These are phyloP conservation scores for Odobenus rosmarus DNA, from an alignment of 2,113 vertebrate genomes.

Conservation along the genomic window DNA sequence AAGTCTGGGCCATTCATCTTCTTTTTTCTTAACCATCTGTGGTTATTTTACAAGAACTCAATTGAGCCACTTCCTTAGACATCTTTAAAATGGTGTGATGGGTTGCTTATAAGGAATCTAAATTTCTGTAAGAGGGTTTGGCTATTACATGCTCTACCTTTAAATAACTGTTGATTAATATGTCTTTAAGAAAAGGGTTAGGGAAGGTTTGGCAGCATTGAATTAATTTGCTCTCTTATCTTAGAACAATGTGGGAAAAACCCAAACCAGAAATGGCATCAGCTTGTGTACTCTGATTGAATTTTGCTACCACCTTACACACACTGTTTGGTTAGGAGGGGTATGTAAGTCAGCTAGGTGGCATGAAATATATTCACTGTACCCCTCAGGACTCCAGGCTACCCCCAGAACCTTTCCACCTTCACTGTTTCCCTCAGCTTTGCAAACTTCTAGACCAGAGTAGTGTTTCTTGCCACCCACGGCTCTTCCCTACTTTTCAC, in stretches of 20 bases:
- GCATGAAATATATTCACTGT: neutral
- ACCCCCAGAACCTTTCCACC: neutral
- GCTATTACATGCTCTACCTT: constrained; percentile 50
- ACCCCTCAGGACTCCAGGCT: neutral
- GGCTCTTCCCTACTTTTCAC: neutral
- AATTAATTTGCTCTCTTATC: constrained; percentile 52
- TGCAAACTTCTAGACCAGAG: neutral
- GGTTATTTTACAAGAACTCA: constrained; percentile 37
- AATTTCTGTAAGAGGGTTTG: constrained; percentile 50
- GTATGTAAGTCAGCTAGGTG: neutral
- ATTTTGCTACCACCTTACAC: neutral
- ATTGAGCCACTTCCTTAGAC: constrained; percentile 43
- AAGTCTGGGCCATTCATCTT: constrained; percentile 16
- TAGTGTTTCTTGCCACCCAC: neutral
- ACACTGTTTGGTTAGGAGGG: neutral
- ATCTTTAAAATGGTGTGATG: constrained; percentile 26
- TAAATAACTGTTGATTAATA: constrained; percentile 64
- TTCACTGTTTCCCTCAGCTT: neutral
- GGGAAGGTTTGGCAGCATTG: constrained; percentile 8
- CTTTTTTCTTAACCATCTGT: neutral
- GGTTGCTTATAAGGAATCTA: constrained; percentile 42
- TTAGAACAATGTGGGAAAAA: neutral
- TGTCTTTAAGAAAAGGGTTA: constrained; percentile 16
- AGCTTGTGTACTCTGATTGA: neutral
- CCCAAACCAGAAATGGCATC: neutral